Evolutionary conservation across 2,113 vertebrate genomes (phyloP).

Genomic region (Microtus pennsylvanicus): DNA sequence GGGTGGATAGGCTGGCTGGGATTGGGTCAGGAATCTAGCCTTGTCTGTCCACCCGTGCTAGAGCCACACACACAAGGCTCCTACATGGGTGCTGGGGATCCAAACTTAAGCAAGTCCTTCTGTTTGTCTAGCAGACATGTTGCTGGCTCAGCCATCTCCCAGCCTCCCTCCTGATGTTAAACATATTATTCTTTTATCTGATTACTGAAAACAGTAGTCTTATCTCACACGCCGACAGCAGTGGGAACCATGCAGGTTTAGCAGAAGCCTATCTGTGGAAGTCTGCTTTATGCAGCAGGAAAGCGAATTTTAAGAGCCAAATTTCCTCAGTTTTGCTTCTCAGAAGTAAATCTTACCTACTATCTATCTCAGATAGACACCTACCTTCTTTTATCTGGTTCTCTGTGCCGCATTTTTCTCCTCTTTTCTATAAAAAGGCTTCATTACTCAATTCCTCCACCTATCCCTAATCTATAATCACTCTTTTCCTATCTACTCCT

Average conservation of each 20-base stretch:
- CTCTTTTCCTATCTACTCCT: neutral
- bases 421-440: neutral
- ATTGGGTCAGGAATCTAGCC: neutral
- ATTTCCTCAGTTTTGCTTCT: neutral
- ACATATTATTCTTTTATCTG: neutral
- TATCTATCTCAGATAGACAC: neutral
- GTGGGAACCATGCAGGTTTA: neutral
- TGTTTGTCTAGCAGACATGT: neutral
- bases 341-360: neutral
- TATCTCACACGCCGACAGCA: neutral
- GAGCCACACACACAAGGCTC: neutral
- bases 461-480: neutral
- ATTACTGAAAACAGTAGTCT: neutral
- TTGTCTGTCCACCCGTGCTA: neutral
- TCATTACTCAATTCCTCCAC: neutral
- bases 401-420: neutral
- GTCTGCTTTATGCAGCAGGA: neutral
- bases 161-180: neutral
- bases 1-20: no score
- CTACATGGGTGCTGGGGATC: neutral
- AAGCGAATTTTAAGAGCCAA: neutral
- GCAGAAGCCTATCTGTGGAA: neutral
- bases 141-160: neutral
- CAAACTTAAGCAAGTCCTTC: neutral
- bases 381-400: neutral